phyloP scores from a whole-genome alignment of 2,888 invertebrate genomes.

The Leistus spinibarbis region DNA sequence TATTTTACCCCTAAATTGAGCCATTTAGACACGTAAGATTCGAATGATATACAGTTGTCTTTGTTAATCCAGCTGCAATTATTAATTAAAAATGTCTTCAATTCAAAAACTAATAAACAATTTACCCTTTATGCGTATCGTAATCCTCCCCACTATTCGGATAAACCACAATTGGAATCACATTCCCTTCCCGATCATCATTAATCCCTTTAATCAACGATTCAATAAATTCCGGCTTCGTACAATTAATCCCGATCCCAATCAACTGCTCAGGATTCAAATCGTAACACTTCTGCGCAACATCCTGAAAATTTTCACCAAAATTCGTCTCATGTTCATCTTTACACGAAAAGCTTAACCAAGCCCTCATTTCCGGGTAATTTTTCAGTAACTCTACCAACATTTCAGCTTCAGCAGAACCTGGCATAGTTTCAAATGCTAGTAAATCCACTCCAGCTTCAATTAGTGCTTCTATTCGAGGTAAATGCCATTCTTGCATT shows the following conservation, averaged over 20 bases:
- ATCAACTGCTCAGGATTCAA: constrained; percentile 67
- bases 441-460: constrained; percentile 80
- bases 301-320: constrained; percentile 76
- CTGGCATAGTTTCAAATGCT: constrained; percentile 89
- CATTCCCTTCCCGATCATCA: constrained; percentile 51
- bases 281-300: constrained; percentile 67
- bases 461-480: constrained; percentile 74
- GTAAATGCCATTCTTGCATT: constrained; percentile 80
- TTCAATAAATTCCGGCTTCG: constrained; percentile 66
- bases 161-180: constrained; percentile 79
- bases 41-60: constrained; percentile 68
- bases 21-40: constrained; percentile 78
- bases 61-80: constrained; percentile 66
- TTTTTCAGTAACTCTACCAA: constrained; percentile 77
- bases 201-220: constrained; percentile 62
- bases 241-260: constrained; percentile 87
- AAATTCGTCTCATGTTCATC: constrained; percentile 68
- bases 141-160: constrained; percentile 87
- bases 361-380: constrained; percentile 77
- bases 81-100: not conserved
- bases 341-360: constrained; percentile 85
- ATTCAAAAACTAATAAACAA: no score
- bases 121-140: constrained; percentile 66
- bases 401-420: constrained; percentile 76
- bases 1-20: constrained; percentile 75